These are phyloP conservation scores for Gymnorhina tibicen DNA, from an alignment of 2,113 vertebrate species.

Conservation along the genomic window DNA sequence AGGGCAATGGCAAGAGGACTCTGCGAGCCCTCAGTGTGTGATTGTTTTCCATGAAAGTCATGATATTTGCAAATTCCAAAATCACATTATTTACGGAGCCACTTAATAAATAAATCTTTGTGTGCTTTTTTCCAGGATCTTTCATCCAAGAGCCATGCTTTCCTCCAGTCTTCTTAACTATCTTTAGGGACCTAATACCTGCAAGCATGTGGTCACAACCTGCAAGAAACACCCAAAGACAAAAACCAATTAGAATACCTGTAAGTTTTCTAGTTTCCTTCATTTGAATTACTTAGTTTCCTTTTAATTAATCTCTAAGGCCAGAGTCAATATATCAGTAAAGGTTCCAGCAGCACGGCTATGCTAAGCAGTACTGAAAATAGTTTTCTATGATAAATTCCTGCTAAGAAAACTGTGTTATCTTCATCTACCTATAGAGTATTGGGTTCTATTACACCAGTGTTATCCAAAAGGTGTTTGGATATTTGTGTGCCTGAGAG, in stretches of 20 bases:
- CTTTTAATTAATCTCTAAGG: background rate
- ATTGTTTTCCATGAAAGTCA: constrained; percentile 76
- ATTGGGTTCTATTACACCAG: background rate
- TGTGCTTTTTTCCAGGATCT: constrained; percentile 78
- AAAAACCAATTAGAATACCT: background rate
- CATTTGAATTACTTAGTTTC: background rate
- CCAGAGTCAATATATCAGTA: background rate
- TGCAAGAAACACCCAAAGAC: constrained; percentile 56
- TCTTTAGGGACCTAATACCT: constrained; percentile 88
- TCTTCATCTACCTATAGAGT: background rate
- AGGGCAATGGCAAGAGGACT: constrained; percentile 76
- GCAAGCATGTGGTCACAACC: constrained; percentile 80
- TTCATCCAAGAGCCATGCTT: constrained; percentile 87
- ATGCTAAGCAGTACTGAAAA: background rate
- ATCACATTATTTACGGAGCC: constrained; percentile 79
- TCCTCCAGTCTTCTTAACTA: constrained; percentile 83
- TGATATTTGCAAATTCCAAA: constrained; percentile 80
- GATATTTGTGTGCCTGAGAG: background rate
- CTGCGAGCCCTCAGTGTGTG: constrained; percentile 56
- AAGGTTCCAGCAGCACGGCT: background rate
- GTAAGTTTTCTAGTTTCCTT: background rate
- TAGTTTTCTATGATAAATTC: background rate
- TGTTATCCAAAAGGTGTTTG: background rate
- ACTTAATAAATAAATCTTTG: constrained; percentile 86
- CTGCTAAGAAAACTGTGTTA: background rate